phyloP scores from a whole-genome alignment of 2,113 vertebrate species.

The Synodontis membranacea region DNA sequence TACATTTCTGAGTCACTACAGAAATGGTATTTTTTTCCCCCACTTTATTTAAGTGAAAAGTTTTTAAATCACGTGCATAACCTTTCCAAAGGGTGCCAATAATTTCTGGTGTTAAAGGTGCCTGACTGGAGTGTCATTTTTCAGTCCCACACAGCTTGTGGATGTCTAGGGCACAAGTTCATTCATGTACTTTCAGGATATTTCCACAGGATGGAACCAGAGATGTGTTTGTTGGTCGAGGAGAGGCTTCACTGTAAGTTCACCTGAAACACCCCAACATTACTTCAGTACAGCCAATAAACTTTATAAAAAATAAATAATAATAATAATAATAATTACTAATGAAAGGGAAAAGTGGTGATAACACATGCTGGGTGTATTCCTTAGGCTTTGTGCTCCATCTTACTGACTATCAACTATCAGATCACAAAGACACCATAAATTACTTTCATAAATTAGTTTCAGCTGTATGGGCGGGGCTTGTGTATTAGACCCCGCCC shows the following conservation, averaged over 20 bases:
- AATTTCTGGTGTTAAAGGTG: not conserved
- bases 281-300: not conserved
- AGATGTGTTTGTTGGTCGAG: not conserved
- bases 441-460: not conserved
- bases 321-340: too few relatives aligned
- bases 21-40: not conserved
- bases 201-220: conserved; percentile 22
- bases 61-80: not conserved
- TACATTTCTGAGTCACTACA: not conserved
- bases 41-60: not conserved
- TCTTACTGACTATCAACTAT: not conserved
- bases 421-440: not conserved
- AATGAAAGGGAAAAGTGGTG: not conserved
- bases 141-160: not conserved
- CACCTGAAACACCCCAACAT: not conserved
- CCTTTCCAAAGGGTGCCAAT: not conserved
- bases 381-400: too few relatives aligned
- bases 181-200: not conserved
- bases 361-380: not conserved
- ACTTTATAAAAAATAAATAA: not conserved
- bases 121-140: not conserved
- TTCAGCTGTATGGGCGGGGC: not conserved
- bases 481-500: not conserved
- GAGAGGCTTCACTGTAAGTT: not conserved
- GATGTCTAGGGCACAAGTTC: not conserved